Conservation (phyloP, 2,888 invertebrate genomes). For the Autographa gamma region DNA sequence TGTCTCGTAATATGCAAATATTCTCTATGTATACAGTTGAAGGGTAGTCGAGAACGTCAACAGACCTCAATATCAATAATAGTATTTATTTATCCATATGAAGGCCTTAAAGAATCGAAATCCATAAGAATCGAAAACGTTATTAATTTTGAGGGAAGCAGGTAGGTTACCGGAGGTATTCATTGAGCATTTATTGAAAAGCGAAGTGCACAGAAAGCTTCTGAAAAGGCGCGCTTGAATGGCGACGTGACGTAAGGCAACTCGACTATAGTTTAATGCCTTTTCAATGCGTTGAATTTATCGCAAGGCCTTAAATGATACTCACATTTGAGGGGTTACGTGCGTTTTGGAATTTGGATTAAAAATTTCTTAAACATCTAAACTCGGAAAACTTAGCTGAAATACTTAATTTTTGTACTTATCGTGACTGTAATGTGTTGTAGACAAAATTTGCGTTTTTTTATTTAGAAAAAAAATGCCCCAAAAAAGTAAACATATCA, state of each 20-base stretch:
- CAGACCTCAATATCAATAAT: background rate
- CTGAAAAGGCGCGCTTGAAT: slow-evolving; percentile 75
- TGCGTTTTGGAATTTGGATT: slow-evolving; percentile 11
- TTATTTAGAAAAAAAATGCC: background rate
- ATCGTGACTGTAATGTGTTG: no score
- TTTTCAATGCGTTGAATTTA: slow-evolving; percentile 59
- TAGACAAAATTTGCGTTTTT: no score
- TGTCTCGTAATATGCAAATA: no score
- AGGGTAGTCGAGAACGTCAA: slow-evolving; percentile 31
- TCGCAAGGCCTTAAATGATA: slow-evolving; percentile 46
- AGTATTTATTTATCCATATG: background rate
- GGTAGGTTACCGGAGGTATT: slow-evolving; percentile 67
- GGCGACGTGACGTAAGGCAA: slow-evolving; percentile 64
- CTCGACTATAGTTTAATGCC: slow-evolving; percentile 62
- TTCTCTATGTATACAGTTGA: slow-evolving; percentile 26
- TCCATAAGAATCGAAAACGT: slow-evolving; percentile 59
- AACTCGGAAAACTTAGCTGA: background rate
- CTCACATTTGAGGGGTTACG: slow-evolving; percentile 41
- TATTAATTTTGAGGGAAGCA: slow-evolving; percentile 74
- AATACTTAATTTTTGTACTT: no score
- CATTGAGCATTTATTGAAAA: slow-evolving; percentile 81
- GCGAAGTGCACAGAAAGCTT: slow-evolving; percentile 70
- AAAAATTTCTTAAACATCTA: no score
- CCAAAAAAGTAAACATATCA: background rate
- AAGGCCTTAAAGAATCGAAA: slow-evolving; percentile 22